Base-by-base conservation (phyloP, 2,797 vertebrate species). In the Acanthurus tractus region DNA sequence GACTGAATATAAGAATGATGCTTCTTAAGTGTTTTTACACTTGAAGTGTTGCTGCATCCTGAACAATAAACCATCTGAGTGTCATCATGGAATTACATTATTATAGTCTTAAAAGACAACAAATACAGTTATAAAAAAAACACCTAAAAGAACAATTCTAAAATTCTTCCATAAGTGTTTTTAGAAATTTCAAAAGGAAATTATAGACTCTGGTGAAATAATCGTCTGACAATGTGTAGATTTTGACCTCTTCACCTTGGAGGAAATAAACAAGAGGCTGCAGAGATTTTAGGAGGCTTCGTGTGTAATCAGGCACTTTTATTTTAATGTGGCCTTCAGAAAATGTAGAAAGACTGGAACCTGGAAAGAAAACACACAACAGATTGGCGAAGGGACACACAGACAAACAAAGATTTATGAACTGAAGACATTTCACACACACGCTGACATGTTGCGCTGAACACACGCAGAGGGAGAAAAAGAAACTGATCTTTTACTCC, bases 321-420 rank as follows among this genome's bases (percentile, higher is more conserved):
- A 29, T 11, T 53, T 76, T 64, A 61, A 61, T 25, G 34, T 58
- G 38, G 34, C 59, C 23, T 65, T 77, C 10, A 74, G 42, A 77
- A 64, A 78, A 79, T 70, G 52, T 38, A n/a, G 57, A 74, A 72
- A 48, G 10, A 68, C 64, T 63, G 56, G 70, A 78, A 56, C 29
- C 44, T 49, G 48, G 23, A 59, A 42, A 38, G 20, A 66, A 59
- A 59, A 23, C 22, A 55, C 13, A 58, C 34, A 62, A 48, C 48
- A 58, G 23, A 36, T 10, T 13, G 11, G 2, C 70, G 18, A 38
- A 54, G 15, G 15, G 48, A 55, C 36, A 53, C 18, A 42, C 1
- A 52, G 36, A 42, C 14, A 57, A 20, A 40, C 12, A 52, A 48
- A 36, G 48, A 49, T 59, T 8, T 15, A 29, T 6, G 5, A 52